Base-by-base conservation (phyloP, 2,797 vertebrate genomes). In the Alcedo atthis region DNA sequence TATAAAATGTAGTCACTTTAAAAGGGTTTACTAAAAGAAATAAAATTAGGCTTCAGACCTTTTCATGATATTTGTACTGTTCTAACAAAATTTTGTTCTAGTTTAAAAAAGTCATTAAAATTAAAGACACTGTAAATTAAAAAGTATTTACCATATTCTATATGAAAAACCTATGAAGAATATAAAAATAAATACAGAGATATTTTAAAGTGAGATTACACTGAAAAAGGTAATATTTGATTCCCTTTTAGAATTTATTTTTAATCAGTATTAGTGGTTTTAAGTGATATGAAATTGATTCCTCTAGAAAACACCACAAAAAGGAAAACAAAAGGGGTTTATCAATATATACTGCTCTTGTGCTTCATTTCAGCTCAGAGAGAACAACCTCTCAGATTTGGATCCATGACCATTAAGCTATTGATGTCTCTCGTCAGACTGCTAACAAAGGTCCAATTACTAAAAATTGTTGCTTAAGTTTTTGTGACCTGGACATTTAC, bases 1-100 rank as follows among this genome's bases (percentile, higher is more conserved):
- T 97, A 97, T 98, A 98, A 98, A 98, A 98, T 97, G 95, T 97
- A 98, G 97, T 97, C 93, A 62, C 57, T 89, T 79, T 94, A 71
- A 95, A 95, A 95, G 82, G 66, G 68, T 89, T 94, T 90, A 89
- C 92, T 61, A 84, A 88, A 94, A 94, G 59, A 87, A 95, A 95
- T 25, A 89, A 86, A 90, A 97, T 92, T 90, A 87, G 45, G 64
- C 53, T 94, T 85, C 54, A 19, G 43, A 83, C 21, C 20, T 75
- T 93, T 95, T 94, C 81, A 95, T 94, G 77, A 96, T 81, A 94
- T 80, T 83, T 90, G 55, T 93, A 85, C 92, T 95, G 96, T 96
- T 96, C 89, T 96, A 97, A 96, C 53, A 58, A 32, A 49, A 91
- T 76, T 90, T 95, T 88, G 12, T 84, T 75, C 77, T 91, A 32